Percentiles rank a stretch among this genome's conserved stretches.
phyloP scores from a whole-genome alignment of 2,888 invertebrate species.

The Ochropleura plecta region DNA sequence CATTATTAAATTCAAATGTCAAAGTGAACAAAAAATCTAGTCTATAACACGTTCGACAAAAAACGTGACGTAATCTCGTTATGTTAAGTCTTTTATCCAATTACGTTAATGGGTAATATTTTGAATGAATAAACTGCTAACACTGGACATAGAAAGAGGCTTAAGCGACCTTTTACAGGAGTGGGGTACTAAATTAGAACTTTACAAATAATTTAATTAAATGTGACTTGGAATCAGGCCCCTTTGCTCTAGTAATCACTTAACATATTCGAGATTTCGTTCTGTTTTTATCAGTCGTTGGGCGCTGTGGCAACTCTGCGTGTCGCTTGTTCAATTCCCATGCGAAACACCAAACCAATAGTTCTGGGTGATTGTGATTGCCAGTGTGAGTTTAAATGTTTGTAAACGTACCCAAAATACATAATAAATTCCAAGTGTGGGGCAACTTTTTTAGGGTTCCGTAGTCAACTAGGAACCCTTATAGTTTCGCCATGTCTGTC shows the following conservation, averaged over 20 bases:
- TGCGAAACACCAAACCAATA: too few species aligned
- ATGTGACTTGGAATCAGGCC: neutral
- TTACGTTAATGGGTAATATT: slow-evolving; percentile 38
- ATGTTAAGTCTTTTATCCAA: slow-evolving; percentile 50
- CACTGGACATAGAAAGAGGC: neutral
- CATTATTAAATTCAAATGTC: neutral
- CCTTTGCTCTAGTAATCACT: neutral
- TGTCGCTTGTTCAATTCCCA: too few species aligned
- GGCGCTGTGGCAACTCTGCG: neutral
- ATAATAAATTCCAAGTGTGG: too few species aligned
- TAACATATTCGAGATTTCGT: neutral
- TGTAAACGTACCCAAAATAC: too few species aligned
- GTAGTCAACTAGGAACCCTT: too few species aligned
- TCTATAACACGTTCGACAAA: neutral
- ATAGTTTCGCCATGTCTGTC: too few species aligned
- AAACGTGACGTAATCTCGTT: slow-evolving; percentile 31
- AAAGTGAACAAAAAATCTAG: neutral
- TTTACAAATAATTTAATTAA: slow-evolving; percentile 8
- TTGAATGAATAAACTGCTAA: slow-evolving; percentile 16
- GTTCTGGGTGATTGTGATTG: too few species aligned
- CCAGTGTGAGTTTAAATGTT: too few species aligned
- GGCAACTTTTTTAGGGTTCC: too few species aligned
- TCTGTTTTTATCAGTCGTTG: neutral
- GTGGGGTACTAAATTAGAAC: neutral
- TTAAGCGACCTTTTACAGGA: slow-evolving; percentile 6